These are phyloP conservation scores for Pyrgilauda ruficollis DNA, from an alignment of 2,113 vertebrate genomes.

Conservation along the genomic window DNA sequence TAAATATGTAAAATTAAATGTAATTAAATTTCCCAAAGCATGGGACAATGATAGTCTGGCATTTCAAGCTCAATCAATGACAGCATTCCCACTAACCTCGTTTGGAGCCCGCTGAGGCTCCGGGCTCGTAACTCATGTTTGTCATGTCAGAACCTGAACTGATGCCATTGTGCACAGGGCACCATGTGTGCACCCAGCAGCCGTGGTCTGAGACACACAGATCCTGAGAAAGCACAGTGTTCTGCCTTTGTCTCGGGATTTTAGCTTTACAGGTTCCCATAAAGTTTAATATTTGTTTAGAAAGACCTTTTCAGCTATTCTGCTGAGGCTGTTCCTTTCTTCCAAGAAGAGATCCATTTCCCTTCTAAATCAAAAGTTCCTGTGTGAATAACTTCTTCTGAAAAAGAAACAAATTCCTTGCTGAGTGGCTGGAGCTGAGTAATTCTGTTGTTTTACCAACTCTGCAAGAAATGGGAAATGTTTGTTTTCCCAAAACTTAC, in stretches of 20 bases:
- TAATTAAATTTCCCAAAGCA: slow-evolving; percentile 58
- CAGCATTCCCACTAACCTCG: slow-evolving; percentile 36
- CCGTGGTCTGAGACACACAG: rapidly evolving
- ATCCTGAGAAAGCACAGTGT: neutral
- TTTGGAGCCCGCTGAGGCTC: slow-evolving; percentile 26
- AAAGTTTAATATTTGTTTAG: neutral
- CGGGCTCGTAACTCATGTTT: slow-evolving; percentile 45
- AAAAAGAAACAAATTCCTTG: neutral
- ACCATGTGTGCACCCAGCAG: neutral
- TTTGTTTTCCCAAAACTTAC: slow-evolving; percentile 1
- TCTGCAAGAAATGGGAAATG: neutral
- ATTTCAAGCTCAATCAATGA: slow-evolving; percentile 54
- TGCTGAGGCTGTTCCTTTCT: neutral
- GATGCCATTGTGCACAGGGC: neutral
- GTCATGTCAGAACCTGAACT: slow-evolving; percentile 4
- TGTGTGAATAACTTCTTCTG: neutral
- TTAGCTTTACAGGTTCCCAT: neutral
- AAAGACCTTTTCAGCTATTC: neutral
- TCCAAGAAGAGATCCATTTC: neutral
- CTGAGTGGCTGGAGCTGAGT: neutral
- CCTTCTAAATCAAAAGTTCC: neutral
- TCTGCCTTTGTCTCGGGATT: neutral
- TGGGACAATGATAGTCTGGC: slow-evolving; percentile 43
- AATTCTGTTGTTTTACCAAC: neutral
- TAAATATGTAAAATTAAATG: slow-evolving; percentile 60